phyloP scores from a whole-genome alignment of 2,888 invertebrate species.

The Dynastes grantii region DNA sequence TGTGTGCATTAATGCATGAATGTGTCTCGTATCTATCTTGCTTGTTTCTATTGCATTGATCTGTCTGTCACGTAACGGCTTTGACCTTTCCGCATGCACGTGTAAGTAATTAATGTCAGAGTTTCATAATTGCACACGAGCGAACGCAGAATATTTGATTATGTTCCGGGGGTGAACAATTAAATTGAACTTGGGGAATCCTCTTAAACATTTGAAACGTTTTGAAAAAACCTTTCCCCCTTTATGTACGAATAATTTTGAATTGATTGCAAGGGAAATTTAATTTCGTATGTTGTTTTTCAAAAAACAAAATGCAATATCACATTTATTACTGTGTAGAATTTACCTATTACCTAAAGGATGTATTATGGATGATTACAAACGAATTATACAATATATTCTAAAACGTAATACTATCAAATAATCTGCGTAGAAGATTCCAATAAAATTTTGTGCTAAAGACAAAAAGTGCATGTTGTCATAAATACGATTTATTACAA shows the following conservation, averaged over 20 bases:
- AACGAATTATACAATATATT: not conserved
- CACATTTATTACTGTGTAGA: not conserved
- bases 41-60: not conserved
- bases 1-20: conserved; percentile 10
- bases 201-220: conserved; percentile 12
- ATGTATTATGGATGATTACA: not conserved
- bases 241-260: conserved; percentile 5
- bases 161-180: conserved; percentile 7
- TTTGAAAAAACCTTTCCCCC: no score
- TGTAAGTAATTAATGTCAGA: conserved; percentile 41
- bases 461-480: no score
- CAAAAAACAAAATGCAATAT: conserved; percentile 23
- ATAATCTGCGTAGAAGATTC: not conserved
- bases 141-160: conserved; percentile 41
- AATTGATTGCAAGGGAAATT: no score
- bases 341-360: not conserved
- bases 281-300: no score
- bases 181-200: conserved; percentile 22
- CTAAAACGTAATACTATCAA: not conserved
- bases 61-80: conserved; percentile 1
- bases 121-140: conserved; percentile 43
- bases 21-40: conserved; percentile 14
- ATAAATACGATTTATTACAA: no score
- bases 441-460: no score
- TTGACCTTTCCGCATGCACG: conserved; percentile 41